A percentile compares a stretch with the other conserved stretches of the same genome.
These are phyloP conservation scores for Dipodomys ordii DNA, from an alignment of 2,113 vertebrate species.

Conservation along the genomic window DNA sequence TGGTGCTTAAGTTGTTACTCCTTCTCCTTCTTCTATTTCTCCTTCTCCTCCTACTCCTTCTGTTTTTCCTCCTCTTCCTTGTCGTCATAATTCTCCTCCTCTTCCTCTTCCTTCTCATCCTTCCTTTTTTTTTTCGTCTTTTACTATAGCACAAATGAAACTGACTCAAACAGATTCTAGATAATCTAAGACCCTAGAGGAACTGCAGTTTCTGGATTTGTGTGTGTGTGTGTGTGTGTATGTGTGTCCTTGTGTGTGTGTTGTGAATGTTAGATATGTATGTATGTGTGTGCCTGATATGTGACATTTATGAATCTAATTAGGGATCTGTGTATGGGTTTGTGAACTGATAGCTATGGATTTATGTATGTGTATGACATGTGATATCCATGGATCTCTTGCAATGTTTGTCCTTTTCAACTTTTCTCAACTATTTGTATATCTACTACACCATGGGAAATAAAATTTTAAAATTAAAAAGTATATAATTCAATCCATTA, in stretches of 20 bases:
- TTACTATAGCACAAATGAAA: not conserved
- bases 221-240: not conserved
- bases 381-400: not conserved
- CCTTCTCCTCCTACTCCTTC: no score
- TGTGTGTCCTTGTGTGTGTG: not conserved
- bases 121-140: not conserved
- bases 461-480: constrained; percentile 40
- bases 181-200: not conserved
- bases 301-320: constrained; percentile 1
- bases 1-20: not conserved
- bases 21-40: no score
- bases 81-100: no score
- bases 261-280: no score
- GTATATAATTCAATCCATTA: not conserved
- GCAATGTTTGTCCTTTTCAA: not conserved
- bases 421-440: not conserved
- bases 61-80: no score
- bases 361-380: not conserved
- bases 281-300: not conserved
- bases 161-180: not conserved
- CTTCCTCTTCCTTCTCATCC: no score
- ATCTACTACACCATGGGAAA: not conserved
- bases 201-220: not conserved
- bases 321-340: no score
- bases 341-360: no score